Evolutionary conservation across 2,113 vertebrate genomes (phyloP).

Genomic region (Chaetorhynchus papuensis): DNA sequence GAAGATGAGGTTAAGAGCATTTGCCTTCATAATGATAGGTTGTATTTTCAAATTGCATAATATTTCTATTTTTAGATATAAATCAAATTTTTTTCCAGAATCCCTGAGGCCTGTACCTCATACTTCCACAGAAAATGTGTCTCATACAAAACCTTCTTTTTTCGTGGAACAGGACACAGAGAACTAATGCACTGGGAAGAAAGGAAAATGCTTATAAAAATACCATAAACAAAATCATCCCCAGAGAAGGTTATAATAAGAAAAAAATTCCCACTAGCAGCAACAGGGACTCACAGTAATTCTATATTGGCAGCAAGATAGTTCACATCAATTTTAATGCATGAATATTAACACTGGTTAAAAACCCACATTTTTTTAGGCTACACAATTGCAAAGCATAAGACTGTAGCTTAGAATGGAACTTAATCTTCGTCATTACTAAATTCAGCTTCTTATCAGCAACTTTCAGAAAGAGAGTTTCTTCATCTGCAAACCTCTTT

Average conservation of each 20-base stretch:
- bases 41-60: slow-evolving; percentile 2
- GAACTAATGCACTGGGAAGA: neutral
- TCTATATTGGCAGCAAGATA: neutral
- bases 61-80: slow-evolving; percentile 7
- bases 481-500: neutral
- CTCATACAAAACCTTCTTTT: neutral
- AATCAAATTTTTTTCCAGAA: slow-evolving; percentile 21
- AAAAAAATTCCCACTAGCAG: neutral
- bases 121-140: neutral
- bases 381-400: neutral
- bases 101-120: neutral
- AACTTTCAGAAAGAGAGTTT: neutral
- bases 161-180: neutral
- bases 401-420: neutral
- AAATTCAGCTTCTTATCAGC: neutral
- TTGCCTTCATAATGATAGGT: slow-evolving; percentile 23
- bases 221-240: neutral
- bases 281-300: neutral
- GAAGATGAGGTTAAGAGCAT: neutral
- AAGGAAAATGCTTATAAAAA: neutral
- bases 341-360: neutral
- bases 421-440: neutral
- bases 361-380: neutral
- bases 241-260: neutral
- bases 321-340: neutral